A percentile compares a stretch with the other conserved stretches of the same genome.
Conservation (phyloP, 2,888 invertebrate genomes). For the Molanna angustata region DNA sequence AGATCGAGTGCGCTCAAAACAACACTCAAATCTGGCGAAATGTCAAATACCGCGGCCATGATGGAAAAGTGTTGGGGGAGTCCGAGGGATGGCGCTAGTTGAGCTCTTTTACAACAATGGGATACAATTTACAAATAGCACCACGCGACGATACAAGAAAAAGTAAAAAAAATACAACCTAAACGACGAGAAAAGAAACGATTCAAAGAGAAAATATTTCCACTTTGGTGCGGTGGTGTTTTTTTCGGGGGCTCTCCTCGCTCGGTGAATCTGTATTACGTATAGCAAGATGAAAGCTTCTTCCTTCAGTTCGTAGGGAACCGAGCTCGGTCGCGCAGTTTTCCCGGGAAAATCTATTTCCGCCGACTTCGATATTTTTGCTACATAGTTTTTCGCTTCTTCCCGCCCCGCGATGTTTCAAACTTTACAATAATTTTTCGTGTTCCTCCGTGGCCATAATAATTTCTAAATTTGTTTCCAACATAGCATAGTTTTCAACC, state of each 20-base stretch:
- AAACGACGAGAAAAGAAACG: background rate
- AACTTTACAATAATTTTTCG: constrained; percentile 19
- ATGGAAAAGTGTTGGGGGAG: background rate
- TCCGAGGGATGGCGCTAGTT: constrained; percentile 1
- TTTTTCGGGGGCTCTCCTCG: too few species aligned
- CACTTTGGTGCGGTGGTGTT: too few species aligned
- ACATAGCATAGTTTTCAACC: too few species aligned
- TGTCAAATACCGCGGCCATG: constrained; percentile 8
- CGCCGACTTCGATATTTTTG: constrained; percentile 23
- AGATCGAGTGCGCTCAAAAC: constrained; percentile 5
- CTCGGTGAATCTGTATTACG: too few species aligned
- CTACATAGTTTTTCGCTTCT: constrained; percentile 17
- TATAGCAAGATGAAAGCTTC: background rate
- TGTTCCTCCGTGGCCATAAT: too few species aligned
- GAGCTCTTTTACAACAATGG: constrained; percentile 2
- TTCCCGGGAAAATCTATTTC: constrained; percentile 29
- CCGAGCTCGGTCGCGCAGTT: constrained; percentile 26
- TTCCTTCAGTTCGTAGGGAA: constrained; percentile 28
- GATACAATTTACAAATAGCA: background rate
- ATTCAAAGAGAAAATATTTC: background rate
- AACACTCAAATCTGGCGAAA: constrained; percentile 3
- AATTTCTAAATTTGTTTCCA: too few species aligned
- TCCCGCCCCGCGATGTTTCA: constrained; percentile 25
- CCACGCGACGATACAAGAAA: background rate
- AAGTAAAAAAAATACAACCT: background rate